A percentile compares a stretch with the other conserved stretches of the same genome.
phyloP scores from a whole-genome alignment of 2,113 vertebrate genomes.

The Gyps fulvus region DNA sequence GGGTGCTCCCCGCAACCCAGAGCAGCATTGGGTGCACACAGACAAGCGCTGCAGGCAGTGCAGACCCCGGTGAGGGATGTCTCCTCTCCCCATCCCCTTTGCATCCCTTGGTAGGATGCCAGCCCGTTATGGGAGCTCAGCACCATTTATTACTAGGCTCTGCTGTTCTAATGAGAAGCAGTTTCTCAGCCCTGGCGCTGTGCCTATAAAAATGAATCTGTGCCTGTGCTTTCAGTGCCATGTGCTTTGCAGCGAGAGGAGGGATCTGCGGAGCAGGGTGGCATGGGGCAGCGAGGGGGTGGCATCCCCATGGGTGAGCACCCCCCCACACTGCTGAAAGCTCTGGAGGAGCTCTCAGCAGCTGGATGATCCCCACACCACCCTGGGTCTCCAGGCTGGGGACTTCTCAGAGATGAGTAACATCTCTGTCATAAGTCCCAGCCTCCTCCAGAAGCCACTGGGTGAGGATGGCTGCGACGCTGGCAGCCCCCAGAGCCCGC shows the following conservation, averaged over 20 bases:
- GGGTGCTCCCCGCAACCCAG: neutral
- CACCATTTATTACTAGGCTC: neutral
- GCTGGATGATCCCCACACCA: fast-evolving
- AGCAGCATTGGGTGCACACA: neutral
- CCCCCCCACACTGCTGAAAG: fast-evolving
- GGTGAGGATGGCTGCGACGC: neutral
- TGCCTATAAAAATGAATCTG: neutral
- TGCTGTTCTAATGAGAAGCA: neutral
- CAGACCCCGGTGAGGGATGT: neutral
- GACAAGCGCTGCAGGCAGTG: neutral
- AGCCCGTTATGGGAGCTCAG: neutral
- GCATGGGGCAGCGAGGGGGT: neutral
- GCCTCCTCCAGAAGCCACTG: neutral
- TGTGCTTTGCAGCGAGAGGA: neutral
- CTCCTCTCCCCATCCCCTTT: neutral
- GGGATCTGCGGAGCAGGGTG: neutral
- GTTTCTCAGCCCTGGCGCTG: neutral
- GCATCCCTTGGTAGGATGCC: neutral
- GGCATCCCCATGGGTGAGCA: neutral
- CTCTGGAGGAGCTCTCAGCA: neutral
- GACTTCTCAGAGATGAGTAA: neutral
- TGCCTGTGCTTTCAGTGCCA: neutral
- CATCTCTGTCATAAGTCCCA: neutral
- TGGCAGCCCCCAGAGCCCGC: neutral
- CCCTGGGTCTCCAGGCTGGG: neutral